A percentile compares a stretch with the other conserved stretches of the same genome.
Evolutionary conservation across 2,797 vertebrate species (phyloP).

Genomic region (Benthosema pterotum): DNA sequence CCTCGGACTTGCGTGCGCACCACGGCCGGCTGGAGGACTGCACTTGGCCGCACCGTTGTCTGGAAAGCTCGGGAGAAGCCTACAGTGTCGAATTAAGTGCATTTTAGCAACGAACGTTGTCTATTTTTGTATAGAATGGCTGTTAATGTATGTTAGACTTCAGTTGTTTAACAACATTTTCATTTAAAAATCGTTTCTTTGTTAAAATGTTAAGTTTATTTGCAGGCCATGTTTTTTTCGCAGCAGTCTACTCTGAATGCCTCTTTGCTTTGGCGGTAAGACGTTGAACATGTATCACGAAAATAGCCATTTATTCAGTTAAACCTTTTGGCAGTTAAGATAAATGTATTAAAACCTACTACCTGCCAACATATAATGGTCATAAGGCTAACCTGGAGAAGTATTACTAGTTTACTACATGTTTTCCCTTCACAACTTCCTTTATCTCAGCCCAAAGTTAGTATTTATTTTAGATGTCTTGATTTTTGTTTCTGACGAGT

Average conservation of each 20-base stretch:
- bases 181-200: constrained; percentile 1
- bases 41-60: constrained; percentile 45
- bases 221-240: constrained; percentile 58
- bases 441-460: no score
- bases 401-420: no score
- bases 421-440: no score
- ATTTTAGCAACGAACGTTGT: not conserved
- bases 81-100: constrained; percentile 27
- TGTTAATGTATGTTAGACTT: not conserved
- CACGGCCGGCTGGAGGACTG: constrained; percentile 37
- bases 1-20: constrained; percentile 74
- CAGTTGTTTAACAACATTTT: fast-evolving
- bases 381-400: no score
- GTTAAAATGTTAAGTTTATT: constrained; percentile 8
- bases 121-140: not conserved
- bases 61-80: constrained; percentile 81
- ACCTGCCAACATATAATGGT: no score
- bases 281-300: not conserved
- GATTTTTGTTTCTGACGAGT: no score
- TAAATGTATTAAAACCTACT: no score
- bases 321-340: no score
- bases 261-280: constrained; percentile 48
- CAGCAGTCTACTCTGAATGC: constrained; percentile 19
- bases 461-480: no score
- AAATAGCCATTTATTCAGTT: not conserved